Conservation (phyloP, 64 coral and sea anemone genomes). For the Actinia equina region DNA sequence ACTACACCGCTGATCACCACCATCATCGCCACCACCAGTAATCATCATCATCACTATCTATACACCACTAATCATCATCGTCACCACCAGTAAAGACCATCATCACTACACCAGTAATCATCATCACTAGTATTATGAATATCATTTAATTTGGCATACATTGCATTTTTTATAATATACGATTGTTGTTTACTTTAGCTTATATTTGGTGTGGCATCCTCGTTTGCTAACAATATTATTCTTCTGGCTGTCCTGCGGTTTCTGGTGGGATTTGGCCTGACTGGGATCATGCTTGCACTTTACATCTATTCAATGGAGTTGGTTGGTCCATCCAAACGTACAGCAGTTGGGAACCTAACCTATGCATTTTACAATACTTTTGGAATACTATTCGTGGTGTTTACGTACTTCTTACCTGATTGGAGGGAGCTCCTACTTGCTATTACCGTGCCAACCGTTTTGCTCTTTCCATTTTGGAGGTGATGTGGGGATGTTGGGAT, state of each 20-base stretch:
- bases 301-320: conserved; percentile 32
- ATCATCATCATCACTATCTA: too few relatives aligned
- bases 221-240: not conserved
- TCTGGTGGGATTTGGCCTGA: not conserved
- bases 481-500: too few relatives aligned
- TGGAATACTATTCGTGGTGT: not conserved
- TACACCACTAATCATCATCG: too few relatives aligned
- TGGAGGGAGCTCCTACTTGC: conserved; percentile 4
- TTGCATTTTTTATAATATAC: too few relatives aligned
- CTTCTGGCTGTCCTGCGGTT: conserved; percentile 11
- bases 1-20: too few relatives aligned
- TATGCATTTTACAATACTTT: not conserved
- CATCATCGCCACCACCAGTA: too few relatives aligned
- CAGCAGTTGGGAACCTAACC: conserved; percentile 12
- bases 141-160: too few relatives aligned
- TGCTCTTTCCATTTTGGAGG: conserved; percentile 19
- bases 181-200: not conserved
- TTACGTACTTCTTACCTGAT: not conserved
- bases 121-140: too few relatives aligned
- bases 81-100: too few relatives aligned
- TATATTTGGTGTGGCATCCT: not conserved
- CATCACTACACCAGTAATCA: too few relatives aligned
- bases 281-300: not conserved
- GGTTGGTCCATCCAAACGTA: conserved; percentile 8
- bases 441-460: not conserved